These are phyloP conservation scores for Semotilus atromaculatus DNA, from an alignment of 2,797 vertebrate genomes.

Conservation along the genomic window DNA sequence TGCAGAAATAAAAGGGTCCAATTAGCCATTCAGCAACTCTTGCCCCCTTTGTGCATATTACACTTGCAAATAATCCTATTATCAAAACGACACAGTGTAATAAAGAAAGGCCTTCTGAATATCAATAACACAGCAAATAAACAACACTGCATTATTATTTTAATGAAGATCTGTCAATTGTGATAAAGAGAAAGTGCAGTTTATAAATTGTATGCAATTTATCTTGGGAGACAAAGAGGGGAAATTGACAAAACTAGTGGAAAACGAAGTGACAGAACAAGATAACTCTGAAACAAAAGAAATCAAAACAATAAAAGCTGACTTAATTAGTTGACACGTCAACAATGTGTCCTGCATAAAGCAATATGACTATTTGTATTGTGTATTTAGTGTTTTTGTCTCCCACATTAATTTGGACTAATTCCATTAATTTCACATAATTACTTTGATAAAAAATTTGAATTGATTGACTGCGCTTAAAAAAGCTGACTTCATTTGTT, in stretches of 20 bases:
- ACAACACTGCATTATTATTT: conserved; percentile 69
- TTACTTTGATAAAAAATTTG: not conserved
- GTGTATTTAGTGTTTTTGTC: not conserved
- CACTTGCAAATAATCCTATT: conserved; percentile 73
- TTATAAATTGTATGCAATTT: conserved; percentile 66
- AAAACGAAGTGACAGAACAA: conserved; percentile 66
- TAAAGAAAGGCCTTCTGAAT: conserved; percentile 65
- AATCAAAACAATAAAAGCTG: conserved; percentile 9
- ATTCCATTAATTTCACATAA: not conserved
- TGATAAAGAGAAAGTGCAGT: conserved; percentile 55
- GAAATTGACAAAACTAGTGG: conserved; percentile 50
- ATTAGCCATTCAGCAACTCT: conserved; percentile 46
- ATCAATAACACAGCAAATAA: conserved; percentile 62
- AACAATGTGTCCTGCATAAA: not conserved
- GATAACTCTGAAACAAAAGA: conserved; percentile 63
- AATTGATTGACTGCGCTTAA: not conserved
- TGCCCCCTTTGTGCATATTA: conserved; percentile 61
- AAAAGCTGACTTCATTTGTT: conserved; percentile 61
- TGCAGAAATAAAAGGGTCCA: conserved; percentile 44
- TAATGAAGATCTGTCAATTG: conserved; percentile 68
- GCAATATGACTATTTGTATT: not conserved
- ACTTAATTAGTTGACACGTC: conserved; percentile 17
- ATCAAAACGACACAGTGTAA: conserved; percentile 63
- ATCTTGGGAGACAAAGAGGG: conserved; percentile 29
- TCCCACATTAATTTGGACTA: not conserved